Percentiles rank a stretch among this genome's conserved stretches.
These are phyloP conservation scores for Scleropages formosus DNA, from an alignment of 2,797 vertebrate genomes.

Conservation along the genomic window DNA sequence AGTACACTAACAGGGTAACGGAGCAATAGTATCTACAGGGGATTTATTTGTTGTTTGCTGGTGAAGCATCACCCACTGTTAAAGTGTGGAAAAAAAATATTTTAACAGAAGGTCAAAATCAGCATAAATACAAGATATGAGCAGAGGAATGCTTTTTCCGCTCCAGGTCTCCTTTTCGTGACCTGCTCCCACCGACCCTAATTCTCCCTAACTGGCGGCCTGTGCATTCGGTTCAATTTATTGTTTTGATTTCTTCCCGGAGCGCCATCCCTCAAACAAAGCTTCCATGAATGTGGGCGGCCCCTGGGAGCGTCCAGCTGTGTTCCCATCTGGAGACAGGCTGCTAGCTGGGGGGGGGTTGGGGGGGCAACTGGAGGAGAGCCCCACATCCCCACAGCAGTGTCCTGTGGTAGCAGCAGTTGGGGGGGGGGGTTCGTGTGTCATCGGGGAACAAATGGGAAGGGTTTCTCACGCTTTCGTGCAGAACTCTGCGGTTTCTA, in stretches of 20 bases:
- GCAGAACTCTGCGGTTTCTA: not conserved
- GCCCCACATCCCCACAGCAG: not conserved
- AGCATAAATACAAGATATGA: slow-evolving; percentile 67
- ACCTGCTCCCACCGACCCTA: slow-evolving; percentile 47
- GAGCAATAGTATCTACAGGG: slow-evolving; percentile 5
- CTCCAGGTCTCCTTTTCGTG: slow-evolving; percentile 64
- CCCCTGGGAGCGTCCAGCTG: slow-evolving; percentile 55
- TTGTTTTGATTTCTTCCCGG: slow-evolving; percentile 41
- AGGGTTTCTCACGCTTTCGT: slow-evolving; percentile 43
- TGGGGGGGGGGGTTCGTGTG: too few species aligned
- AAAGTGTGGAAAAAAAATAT: slow-evolving; percentile 42
- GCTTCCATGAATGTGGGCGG: slow-evolving; percentile 32
- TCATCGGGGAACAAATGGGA: not conserved
- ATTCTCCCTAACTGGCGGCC: slow-evolving; percentile 17
- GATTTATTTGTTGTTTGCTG: slow-evolving; percentile 34
- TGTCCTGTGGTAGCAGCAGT: not conserved
- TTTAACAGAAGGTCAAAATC: slow-evolving; percentile 56
- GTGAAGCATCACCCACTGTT: slow-evolving; percentile 41
- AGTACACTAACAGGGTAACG: not conserved
- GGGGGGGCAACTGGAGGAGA: not conserved
- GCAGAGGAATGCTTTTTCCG: slow-evolving; percentile 75
- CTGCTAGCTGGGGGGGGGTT: not conserved
- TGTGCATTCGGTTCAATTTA: slow-evolving; percentile 1
- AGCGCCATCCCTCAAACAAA: slow-evolving; percentile 40
- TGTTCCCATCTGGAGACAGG: slow-evolving; percentile 44